phyloP scores from a whole-genome alignment of 2,113 vertebrate species.

The Cathartes aura region DNA sequence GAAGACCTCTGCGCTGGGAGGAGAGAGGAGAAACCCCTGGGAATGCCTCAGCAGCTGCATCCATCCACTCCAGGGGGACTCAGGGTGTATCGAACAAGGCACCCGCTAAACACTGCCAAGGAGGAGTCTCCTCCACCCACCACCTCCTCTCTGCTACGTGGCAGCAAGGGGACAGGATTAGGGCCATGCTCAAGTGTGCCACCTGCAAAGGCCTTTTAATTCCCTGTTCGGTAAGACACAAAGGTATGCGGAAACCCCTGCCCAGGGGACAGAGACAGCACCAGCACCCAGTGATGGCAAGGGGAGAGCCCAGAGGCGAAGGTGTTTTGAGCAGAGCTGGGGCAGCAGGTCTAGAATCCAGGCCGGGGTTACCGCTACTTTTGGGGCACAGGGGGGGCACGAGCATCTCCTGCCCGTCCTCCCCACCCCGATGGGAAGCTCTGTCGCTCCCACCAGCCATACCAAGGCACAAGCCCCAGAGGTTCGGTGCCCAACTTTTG shows the following conservation, averaged over 20 bases:
- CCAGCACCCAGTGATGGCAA: neutral
- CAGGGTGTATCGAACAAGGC: neutral
- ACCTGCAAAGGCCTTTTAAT: neutral
- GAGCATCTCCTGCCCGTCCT: neutral
- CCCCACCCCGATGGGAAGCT: neutral
- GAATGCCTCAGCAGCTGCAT: neutral
- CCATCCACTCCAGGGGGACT: neutral
- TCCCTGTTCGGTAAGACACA: neutral
- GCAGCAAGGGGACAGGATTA: neutral
- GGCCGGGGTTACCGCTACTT: neutral
- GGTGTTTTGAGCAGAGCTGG: neutral
- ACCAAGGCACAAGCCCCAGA: neutral
- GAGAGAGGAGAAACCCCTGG: neutral
- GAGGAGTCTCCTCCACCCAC: neutral
- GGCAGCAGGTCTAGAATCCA: neutral
- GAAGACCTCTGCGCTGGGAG: neutral
- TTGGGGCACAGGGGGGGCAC: accelerated
- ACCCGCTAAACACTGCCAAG: neutral
- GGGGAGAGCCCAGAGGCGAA: neutral
- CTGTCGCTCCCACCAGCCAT: neutral
- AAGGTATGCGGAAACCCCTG: neutral
- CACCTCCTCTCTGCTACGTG: neutral
- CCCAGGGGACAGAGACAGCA: neutral
- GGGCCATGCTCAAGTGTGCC: neutral
- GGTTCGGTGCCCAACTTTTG: neutral